Conservation (phyloP, 1,140 invertebrate genomes). For the Drosophila repleta region DNA sequence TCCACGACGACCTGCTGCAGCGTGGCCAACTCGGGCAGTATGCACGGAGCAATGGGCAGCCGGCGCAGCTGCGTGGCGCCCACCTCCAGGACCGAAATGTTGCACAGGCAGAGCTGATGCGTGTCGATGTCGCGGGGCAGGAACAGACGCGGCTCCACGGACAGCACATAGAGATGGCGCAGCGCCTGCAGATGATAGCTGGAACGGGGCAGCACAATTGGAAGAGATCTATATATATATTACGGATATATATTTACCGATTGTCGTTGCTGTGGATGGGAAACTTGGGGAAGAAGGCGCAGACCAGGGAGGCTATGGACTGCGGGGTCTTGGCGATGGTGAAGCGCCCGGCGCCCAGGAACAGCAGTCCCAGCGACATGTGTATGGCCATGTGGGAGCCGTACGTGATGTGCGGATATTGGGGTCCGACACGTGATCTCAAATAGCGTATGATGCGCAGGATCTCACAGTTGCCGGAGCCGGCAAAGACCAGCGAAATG, state of each 20-base stretch:
- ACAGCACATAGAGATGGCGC: slow-evolving; percentile 97
- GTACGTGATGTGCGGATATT: slow-evolving; percentile 90
- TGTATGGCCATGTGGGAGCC: slow-evolving; percentile 97
- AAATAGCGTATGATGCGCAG: slow-evolving; percentile 94
- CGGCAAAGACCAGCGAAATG: slow-evolving; percentile 90
- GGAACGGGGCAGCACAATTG: neutral
- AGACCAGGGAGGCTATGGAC: slow-evolving; percentile 94
- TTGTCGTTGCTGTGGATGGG: slow-evolving; percentile 98
- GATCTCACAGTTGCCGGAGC: slow-evolving; percentile 95
- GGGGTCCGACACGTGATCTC: slow-evolving; percentile 88
- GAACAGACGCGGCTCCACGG: slow-evolving; percentile 94
- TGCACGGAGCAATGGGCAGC: slow-evolving; percentile 89
- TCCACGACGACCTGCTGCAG: slow-evolving; percentile 91
- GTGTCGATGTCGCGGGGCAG: slow-evolving; percentile 94
- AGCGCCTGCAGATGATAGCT: slow-evolving; percentile 97
- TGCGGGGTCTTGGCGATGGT: slow-evolving; percentile 93
- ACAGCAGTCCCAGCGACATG: slow-evolving; percentile 96
- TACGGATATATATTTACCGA: slow-evolving; percentile 70
- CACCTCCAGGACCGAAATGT: slow-evolving; percentile 85
- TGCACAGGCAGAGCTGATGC: slow-evolving; percentile 91
- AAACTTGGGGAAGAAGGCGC: slow-evolving; percentile 98
- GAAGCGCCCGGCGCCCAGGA: slow-evolving; percentile 96
- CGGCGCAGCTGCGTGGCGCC: slow-evolving; percentile 63
- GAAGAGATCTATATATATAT: neutral
- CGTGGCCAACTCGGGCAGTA: slow-evolving; percentile 92